Percentiles rank a stretch among this genome's conserved stretches.
Evolutionary conservation across 1,140 invertebrate species (phyloP).

Genomic region (Panonychus citri): DNA sequence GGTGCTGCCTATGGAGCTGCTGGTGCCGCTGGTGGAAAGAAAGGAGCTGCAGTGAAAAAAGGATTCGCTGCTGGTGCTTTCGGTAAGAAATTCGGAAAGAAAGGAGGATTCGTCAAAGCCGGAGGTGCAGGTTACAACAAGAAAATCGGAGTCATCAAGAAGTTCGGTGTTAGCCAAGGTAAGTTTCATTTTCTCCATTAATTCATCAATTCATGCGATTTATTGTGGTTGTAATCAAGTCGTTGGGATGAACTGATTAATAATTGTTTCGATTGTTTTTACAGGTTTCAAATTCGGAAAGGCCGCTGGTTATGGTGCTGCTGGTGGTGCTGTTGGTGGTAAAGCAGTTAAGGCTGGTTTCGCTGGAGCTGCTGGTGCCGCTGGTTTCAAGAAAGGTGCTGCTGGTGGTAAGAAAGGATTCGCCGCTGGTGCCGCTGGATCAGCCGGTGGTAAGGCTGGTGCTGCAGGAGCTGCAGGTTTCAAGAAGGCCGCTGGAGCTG

Average conservation of each 20-base stretch:
- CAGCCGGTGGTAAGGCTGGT: constrained; percentile 1
- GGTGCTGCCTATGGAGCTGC: constrained; percentile 4
- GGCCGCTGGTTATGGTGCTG: constrained; percentile 3
- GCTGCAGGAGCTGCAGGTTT: neutral
- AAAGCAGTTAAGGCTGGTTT: neutral
- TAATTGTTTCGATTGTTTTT: too few species aligned
- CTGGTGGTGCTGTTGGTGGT: constrained; percentile 5
- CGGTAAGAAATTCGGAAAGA: constrained; percentile 4
- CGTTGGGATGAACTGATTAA: too few species aligned
- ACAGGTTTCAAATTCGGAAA: constrained; percentile 10
- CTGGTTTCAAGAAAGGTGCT: neutral
- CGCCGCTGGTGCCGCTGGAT: neutral
- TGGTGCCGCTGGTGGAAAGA: constrained; percentile 3
- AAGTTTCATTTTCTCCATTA: too few species aligned
- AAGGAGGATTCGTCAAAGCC: constrained; percentile 4
- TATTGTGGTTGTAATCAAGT: too few species aligned
- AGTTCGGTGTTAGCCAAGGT: constrained; percentile 6
- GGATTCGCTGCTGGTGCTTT: constrained; percentile 4
- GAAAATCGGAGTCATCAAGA: constrained; percentile 6
- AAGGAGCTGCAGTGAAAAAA: constrained; percentile 1
- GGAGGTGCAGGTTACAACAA: constrained; percentile 11
- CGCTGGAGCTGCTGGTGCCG: neutral
- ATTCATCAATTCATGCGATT: too few species aligned
- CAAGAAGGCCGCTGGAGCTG: neutral
- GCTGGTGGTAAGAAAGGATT: neutral